These are phyloP conservation scores for Cheilosia soror DNA, from an alignment of 2,888 invertebrate genomes.

Conservation along the genomic window DNA sequence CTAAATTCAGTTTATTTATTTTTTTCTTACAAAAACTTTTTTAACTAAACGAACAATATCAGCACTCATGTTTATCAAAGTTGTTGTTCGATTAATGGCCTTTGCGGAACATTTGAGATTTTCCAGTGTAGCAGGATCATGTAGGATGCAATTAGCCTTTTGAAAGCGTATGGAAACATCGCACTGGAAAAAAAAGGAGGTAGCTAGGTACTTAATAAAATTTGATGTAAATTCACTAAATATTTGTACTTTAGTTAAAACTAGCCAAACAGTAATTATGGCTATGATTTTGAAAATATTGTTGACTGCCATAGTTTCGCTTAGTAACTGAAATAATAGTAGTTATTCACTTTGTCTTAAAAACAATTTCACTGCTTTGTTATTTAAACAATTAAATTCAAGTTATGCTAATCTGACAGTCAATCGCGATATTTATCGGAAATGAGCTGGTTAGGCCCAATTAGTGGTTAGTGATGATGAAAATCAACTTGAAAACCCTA, in stretches of 20 bases:
- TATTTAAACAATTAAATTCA: no score
- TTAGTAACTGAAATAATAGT: no score
- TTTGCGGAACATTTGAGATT: constrained; percentile 25
- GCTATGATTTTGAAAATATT: not conserved
- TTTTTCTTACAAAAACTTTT: constrained; percentile 7
- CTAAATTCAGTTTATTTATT: not conserved
- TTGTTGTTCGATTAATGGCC: constrained; percentile 31
- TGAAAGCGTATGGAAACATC: not conserved
- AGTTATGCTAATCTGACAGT: no score
- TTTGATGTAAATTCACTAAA: not conserved
- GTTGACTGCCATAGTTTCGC: not conserved
- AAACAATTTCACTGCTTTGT: no score
- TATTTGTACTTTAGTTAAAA: not conserved
- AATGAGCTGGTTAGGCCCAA: no score
- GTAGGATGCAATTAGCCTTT: constrained; percentile 11
- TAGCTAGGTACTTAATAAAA: not conserved
- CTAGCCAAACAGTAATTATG: not conserved
- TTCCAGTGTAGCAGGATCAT: constrained; percentile 4
- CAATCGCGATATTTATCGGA: no score
- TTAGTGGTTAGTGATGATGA: no score
- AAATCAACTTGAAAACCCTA: no score
- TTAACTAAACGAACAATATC: constrained; percentile 6
- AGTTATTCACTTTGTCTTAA: no score
- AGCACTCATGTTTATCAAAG: constrained; percentile 22
- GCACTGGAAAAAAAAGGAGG: not conserved